Percentiles rank a stretch among this genome's conserved stretches.
These are phyloP conservation scores for Lepidurus couesii DNA, from an alignment of 1,140 invertebrate species.

Conservation along the genomic window DNA sequence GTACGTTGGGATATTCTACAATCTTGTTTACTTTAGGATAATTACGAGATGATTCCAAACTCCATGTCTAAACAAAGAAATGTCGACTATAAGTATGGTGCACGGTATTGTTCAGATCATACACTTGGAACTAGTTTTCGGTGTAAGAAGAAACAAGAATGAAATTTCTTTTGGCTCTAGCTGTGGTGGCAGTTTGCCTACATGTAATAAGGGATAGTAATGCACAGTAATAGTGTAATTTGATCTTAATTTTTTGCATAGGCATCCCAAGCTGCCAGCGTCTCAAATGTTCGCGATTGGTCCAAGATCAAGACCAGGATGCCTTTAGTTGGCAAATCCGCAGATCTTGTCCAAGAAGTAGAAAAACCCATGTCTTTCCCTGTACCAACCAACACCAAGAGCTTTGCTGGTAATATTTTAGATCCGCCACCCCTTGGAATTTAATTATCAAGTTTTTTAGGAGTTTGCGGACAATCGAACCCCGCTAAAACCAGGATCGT, in stretches of 20 bases:
- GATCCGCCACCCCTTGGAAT: too few species aligned
- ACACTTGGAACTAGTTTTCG: not conserved
- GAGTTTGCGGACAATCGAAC: constrained; percentile 31
- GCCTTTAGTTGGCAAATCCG: not conserved
- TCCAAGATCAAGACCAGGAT: not conserved
- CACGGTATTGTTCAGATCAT: not conserved
- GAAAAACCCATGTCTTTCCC: not conserved
- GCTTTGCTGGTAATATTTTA: not conserved
- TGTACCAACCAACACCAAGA: not conserved
- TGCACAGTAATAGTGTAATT: not conserved
- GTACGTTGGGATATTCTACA: too few species aligned
- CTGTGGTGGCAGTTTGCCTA: not conserved
- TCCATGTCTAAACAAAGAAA: not conserved
- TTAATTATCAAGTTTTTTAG: constrained; percentile 7
- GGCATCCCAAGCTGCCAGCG: not conserved
- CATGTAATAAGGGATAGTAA: not conserved
- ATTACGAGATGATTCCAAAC: not conserved
- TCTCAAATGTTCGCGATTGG: not conserved
- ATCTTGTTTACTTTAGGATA: not conserved
- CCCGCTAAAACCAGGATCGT: constrained; percentile 37
- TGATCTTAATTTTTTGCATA: not conserved
- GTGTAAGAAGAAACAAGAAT: not conserved
- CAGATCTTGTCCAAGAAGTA: not conserved
- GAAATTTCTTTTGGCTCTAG: not conserved
- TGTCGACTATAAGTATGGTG: not conserved